These are phyloP conservation scores for Drosophila burlai DNA, from an alignment of 1,140 invertebrate species.

Conservation along the genomic window DNA sequence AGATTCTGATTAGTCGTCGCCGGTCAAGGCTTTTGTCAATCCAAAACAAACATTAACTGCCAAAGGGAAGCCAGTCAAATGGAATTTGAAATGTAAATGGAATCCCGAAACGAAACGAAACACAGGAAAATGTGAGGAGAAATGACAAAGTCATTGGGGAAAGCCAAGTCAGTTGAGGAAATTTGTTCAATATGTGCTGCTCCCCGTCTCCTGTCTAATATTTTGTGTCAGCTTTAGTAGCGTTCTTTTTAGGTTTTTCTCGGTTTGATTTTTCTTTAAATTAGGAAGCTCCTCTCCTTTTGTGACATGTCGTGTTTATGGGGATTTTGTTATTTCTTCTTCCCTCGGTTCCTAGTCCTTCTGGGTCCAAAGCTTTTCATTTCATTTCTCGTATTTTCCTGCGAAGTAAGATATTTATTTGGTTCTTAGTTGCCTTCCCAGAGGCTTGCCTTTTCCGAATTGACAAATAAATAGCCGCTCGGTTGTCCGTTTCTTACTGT, in stretches of 20 bases:
- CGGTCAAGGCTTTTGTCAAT: constrained; percentile 52
- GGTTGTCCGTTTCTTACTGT: constrained; percentile 1
- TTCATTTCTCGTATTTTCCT: constrained; percentile 63
- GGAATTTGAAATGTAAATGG: constrained; percentile 79
- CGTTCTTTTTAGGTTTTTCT: constrained; percentile 16
- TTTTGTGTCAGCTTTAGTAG: constrained; percentile 39
- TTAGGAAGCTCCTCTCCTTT: constrained; percentile 34
- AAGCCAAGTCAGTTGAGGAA: constrained; percentile 6
- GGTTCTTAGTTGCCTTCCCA: constrained; percentile 60
- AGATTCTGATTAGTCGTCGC: constrained; percentile 57
- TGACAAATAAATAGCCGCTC: constrained; percentile 74
- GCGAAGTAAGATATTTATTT: constrained; percentile 80
- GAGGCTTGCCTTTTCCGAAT: constrained; percentile 63
- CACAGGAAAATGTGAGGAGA: constrained; percentile 19
- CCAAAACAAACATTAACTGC: constrained; percentile 59
- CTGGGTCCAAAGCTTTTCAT: constrained; percentile 63
- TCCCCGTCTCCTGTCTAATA: constrained; percentile 1
- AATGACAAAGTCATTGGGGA: constrained; percentile 60
- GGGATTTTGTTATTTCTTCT: constrained; percentile 70
- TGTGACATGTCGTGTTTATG: constrained; percentile 81
- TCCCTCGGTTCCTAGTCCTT: constrained; percentile 7
- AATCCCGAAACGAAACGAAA: constrained; percentile 27
- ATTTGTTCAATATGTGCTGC: constrained; percentile 57
- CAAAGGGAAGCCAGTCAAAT: constrained; percentile 50
- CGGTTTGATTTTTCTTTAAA: constrained; percentile 52